Base-by-base conservation (phyloP, 2,113 vertebrate species). In the Macheiramphus alcinus region DNA sequence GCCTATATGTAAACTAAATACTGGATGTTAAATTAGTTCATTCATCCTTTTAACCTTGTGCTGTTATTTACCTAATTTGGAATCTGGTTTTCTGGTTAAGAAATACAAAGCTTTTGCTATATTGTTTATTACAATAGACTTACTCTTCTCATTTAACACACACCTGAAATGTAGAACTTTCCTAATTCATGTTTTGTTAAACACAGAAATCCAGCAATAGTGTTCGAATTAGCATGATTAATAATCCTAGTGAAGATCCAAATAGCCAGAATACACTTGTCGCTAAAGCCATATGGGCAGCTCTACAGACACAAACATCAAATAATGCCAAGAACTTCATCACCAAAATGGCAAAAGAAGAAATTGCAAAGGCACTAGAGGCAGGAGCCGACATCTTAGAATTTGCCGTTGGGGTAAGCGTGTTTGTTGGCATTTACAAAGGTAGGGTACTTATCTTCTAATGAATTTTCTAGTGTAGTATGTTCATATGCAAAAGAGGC, bases 271-370 rank as follows among this genome's bases (percentile, higher is more conserved):
- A 96, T 7, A 99, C 98, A 10, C 76, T 89, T 12, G 97, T 99
- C 12, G 97, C 98, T 52, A 98, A 98, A 93, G 99, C 99, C 32
- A 98, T 99, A 96, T 99, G 99, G 99, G 97, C 99, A 36, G 98
- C 99, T 95, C 98, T 99, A 61, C 99, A 99, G 96, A 99, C 99
- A 5, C 99, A 99, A 88, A 98, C 98, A 0, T 99, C 99, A 68
- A 99, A 98, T 94, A 99, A 99, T 32, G 99, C 99, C 93, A 99
- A 99, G 98, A 99, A 99, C 97, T 99, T 99, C 97, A 99, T 99
- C 98, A 99, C 99, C 92, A 99, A 99, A 97, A 97, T 99, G 98
- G 97, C 98, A 26, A 99, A 99, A 95, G 99, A 99, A 73, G 99
- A 99, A 88, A 99, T 97, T 3, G 99, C 98, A 9, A 91, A 97